These are phyloP conservation scores for Notamacropus eugenii DNA, from an alignment of 2,797 vertebrate genomes.

Conservation along the genomic window DNA sequence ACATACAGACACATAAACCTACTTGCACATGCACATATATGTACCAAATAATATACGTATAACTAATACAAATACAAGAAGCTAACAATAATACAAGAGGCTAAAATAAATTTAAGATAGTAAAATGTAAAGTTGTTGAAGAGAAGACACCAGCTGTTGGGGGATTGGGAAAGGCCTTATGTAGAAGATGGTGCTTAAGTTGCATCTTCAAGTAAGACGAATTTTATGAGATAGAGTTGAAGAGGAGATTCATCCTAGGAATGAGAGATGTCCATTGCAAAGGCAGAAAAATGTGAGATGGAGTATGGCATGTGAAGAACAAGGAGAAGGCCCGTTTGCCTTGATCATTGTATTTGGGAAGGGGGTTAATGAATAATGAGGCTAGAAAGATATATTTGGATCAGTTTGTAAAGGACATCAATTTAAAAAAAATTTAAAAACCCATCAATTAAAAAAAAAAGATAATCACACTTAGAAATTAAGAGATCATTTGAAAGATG, in stretches of 20 bases:
- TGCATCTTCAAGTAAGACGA: background rate
- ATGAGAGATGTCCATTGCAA: background rate
- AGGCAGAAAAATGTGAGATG: background rate
- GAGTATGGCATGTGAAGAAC: background rate
- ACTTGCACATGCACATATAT: background rate
- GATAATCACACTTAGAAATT: background rate
- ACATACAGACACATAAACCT: background rate
- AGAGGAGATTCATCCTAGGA: background rate
- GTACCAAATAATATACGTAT: background rate
- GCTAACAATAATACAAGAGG: too few species aligned
- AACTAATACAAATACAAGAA: background rate
- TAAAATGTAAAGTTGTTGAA: too few species aligned
- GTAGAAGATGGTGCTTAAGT: background rate
- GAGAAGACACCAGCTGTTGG: too few species aligned
- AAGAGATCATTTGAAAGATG: background rate
- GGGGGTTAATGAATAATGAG: background rate
- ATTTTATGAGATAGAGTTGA: background rate
- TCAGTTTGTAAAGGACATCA: background rate
- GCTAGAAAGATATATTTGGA: background rate
- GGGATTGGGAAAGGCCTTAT: too few species aligned
- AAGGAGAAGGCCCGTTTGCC: background rate
- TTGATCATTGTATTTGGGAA: background rate
- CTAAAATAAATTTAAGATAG: too few species aligned
- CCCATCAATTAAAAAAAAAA: background rate
- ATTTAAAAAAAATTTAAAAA: background rate